Percentiles rank a stretch among this genome's conserved stretches.
Evolutionary conservation across 2,113 vertebrate genomes (phyloP).

Genomic region (Ictidomys tridecemlineatus): DNA sequence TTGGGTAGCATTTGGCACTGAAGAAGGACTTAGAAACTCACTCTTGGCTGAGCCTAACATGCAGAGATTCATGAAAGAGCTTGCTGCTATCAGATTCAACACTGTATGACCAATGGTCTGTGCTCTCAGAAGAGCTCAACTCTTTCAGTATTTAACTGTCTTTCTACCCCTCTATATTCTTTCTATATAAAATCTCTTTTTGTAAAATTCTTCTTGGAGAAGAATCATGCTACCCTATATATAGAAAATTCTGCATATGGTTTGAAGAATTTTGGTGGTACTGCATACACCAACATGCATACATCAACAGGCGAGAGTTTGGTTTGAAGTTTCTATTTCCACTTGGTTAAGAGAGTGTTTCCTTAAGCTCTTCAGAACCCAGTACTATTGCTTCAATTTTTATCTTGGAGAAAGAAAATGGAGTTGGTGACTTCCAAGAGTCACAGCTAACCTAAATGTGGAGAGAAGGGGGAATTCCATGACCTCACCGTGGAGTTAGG

Average conservation of each 20-base stretch:
- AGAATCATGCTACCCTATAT: background rate
- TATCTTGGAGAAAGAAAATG: conserved; percentile 13
- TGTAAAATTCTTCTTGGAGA: background rate
- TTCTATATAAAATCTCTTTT: background rate
- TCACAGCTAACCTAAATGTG: background rate
- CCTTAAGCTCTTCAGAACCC: background rate
- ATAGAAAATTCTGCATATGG: background rate
- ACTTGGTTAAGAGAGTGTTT: conserved; percentile 25
- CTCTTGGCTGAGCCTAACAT: background rate
- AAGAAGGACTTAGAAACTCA: background rate
- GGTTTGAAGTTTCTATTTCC: background rate
- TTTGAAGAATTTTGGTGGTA: background rate
- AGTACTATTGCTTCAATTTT: conserved; percentile 15
- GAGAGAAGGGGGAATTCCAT: background rate
- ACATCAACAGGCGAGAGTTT: background rate
- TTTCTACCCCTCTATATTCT: background rate
- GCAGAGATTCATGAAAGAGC: background rate
- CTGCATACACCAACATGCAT: background rate
- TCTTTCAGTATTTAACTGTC: background rate
- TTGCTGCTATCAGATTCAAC: background rate
- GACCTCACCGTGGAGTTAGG: background rate
- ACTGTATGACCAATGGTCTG: background rate
- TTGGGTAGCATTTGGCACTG: conserved; percentile 13
- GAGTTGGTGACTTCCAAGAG: background rate
- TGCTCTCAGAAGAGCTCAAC: background rate